phyloP scores from a whole-genome alignment of 2,113 vertebrate species.

The Megatriorchis doriae region DNA sequence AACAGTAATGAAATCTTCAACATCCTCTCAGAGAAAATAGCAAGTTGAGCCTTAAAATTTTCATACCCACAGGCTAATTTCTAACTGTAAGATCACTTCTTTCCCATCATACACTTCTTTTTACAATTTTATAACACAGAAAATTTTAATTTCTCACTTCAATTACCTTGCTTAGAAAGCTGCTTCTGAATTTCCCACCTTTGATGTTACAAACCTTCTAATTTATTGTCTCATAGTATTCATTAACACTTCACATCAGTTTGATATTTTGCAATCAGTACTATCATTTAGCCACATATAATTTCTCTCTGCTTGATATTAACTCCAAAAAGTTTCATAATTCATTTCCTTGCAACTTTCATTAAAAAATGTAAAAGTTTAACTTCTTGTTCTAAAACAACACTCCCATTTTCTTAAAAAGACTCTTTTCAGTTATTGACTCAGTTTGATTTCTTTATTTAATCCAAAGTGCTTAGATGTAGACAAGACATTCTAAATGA shows the following conservation, averaged over 20 bases:
- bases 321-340: neutral
- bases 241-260: neutral
- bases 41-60: neutral
- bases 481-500: neutral
- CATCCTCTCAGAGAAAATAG: neutral
- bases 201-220: neutral
- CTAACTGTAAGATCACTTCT: neutral
- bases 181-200: neutral
- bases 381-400: neutral
- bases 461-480: neutral
- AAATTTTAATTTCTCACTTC: neutral
- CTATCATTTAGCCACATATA: neutral
- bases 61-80: neutral
- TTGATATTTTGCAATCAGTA: neutral
- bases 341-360: neutral
- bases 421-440: neutral
- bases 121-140: neutral
- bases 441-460: neutral
- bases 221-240: neutral
- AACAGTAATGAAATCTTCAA: neutral
- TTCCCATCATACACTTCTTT: neutral
- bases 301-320: neutral
- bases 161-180: neutral
- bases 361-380: neutral
- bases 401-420: neutral